phyloP scores from a whole-genome alignment of 2,797 vertebrate genomes.

The Balearica regulorum region DNA sequence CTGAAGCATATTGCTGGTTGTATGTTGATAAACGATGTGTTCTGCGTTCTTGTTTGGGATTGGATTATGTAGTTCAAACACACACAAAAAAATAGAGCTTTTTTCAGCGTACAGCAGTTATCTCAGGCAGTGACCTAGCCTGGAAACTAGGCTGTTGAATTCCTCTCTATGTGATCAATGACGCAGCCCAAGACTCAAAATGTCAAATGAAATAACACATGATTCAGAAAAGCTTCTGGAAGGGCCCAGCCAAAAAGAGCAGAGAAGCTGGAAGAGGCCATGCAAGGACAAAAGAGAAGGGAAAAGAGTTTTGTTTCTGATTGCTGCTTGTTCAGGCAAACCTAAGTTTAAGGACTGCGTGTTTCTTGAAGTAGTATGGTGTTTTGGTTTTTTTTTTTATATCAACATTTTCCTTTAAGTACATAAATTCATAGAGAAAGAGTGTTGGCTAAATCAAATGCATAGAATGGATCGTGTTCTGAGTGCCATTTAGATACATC shows the following conservation, averaged over 20 bases:
- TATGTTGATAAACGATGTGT: neutral
- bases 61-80: neutral
- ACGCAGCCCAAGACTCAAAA: constrained; percentile 1
- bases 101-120: neutral
- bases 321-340: neutral
- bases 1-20: neutral
- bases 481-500: neutral
- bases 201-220: constrained; percentile 23
- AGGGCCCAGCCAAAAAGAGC: neutral
- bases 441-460: neutral
- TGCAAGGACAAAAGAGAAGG: neutral
- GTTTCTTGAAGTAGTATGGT: neutral
- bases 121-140: neutral
- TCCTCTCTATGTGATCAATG: neutral
- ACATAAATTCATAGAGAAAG: neutral
- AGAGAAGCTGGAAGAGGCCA: neutral
- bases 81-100: neutral
- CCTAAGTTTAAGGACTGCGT: neutral
- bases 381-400: neutral
- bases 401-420: neutral
- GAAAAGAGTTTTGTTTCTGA: neutral
- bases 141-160: neutral
- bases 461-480: accelerated
- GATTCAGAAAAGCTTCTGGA: constrained; percentile 15
- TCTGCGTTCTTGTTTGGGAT: neutral